phyloP scores from a whole-genome alignment of 30 jellyfish, hydroid and myxozoan species.

The Cassiopea andromeda region DNA sequence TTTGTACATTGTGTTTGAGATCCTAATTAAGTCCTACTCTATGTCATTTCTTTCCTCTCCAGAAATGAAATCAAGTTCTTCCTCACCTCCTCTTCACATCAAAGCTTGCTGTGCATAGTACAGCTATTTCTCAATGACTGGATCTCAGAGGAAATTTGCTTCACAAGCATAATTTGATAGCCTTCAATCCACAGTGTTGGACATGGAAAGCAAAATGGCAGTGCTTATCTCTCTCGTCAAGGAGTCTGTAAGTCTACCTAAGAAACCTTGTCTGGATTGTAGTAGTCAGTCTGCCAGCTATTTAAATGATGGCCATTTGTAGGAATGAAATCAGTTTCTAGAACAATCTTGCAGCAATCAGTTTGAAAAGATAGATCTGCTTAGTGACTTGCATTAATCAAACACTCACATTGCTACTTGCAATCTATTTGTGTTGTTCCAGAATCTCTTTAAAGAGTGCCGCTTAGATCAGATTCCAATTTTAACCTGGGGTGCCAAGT shows the following conservation, averaged over 20 bases:
- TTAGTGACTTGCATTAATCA: no score
- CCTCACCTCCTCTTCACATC: background rate
- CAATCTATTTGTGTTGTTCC: no score
- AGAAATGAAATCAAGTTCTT: background rate
- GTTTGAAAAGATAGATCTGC: background rate
- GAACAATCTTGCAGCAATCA: background rate
- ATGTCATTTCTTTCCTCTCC: background rate
- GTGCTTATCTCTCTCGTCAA: background rate
- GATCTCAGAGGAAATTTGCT: background rate
- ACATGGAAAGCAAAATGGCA: background rate
- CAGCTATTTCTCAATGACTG: background rate
- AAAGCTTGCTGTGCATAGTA: background rate
- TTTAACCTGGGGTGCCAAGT: no score
- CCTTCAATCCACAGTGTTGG: background rate
- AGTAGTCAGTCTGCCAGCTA: background rate
- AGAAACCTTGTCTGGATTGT: background rate
- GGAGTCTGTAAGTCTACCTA: background rate
- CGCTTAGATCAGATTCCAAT: no score
- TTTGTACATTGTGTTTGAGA: no score
- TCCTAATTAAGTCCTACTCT: background rate
- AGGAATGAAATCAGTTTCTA: background rate
- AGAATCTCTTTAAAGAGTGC: no score
- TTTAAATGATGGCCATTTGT: background rate
- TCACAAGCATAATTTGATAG: background rate
- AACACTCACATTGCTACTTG: no score